Evolutionary conservation across 1,140 invertebrate genomes (phyloP), one percentile per base, ranked within the genome.

Genomic region (Oppia nitens): DNA sequence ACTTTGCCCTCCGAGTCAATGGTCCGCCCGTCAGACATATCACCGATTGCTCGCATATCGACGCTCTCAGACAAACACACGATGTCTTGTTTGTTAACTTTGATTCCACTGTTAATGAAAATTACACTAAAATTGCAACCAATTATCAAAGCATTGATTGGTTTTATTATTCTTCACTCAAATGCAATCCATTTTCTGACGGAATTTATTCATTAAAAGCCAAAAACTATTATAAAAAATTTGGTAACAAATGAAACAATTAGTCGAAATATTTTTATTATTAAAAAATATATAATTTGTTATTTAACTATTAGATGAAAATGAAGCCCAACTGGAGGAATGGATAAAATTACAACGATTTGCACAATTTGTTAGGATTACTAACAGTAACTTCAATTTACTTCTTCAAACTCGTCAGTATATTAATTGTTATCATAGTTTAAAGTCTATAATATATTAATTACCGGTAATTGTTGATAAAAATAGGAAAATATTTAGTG

Each of bases 301-400:
- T 26, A 57, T 17, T 23, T 25, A 66, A 47, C 47, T 26, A 62
- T 24, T 20, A 23, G 25, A 48, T 11, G 29, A 66, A 21, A 67
- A 64, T 32, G 53, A 59, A 11, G 81, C 82, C 28, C 28, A 47
- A 57, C 71, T 92, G 60, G 77, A 81, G 60, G 79, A 82, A 51
- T 98, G 91, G 90, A 78, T 98, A 23, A 87, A 87, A 67, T 75
- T 81, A 47, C 90, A 98, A 70, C 76, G 92, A 59, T 97, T 95
- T 76, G 78, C 83, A 29, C 82, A 85, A 51, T 94, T 95, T 67
- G 83, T 87, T 11, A 89, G 87, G 77, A 79, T 92, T 9, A 85
- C 85, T 6, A 72, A 80, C 57, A 81, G 83, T 51, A 70, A 72
- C 40, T 71, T 71, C n/a, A 55, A 67, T 50, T 71, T 75, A 49